These are phyloP conservation scores for Narcine bancroftii DNA, from an alignment of 2,113 vertebrate genomes.

Conservation along the genomic window DNA sequence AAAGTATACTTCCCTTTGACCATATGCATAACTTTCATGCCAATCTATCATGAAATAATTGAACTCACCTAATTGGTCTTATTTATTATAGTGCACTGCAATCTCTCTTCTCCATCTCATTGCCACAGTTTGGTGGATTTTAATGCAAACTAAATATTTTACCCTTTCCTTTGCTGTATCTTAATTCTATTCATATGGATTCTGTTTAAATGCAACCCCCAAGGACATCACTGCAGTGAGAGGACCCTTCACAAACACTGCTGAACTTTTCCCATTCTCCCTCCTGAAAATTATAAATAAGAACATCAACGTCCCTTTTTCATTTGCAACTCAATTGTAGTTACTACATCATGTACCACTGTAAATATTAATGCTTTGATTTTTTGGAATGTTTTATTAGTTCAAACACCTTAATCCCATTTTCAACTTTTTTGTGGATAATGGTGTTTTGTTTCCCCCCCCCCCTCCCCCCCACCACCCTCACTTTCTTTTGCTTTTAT, in stretches of 20 bases:
- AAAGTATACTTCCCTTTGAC: background rate
- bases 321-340: background rate
- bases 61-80: background rate
- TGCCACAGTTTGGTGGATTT: background rate
- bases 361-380: background rate
- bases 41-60: background rate
- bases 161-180: background rate
- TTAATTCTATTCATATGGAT: conserved; percentile 10
- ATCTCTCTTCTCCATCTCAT: background rate
- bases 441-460: background rate
- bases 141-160: background rate
- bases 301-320: background rate
- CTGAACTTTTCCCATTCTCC: background rate
- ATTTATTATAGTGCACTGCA: background rate
- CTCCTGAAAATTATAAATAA: background rate
- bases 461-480: background rate
- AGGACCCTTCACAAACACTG: background rate
- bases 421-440: background rate
- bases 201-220: background rate
- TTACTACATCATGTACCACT: background rate
- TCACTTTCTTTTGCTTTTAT: background rate
- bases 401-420: background rate
- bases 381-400: background rate
- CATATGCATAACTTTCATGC: background rate
- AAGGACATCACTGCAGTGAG: background rate